Evolutionary conservation across 2,113 vertebrate genomes (phyloP), one percentile per base, ranked within the genome.

Genomic region (Hippocampus abdominalis): DNA sequence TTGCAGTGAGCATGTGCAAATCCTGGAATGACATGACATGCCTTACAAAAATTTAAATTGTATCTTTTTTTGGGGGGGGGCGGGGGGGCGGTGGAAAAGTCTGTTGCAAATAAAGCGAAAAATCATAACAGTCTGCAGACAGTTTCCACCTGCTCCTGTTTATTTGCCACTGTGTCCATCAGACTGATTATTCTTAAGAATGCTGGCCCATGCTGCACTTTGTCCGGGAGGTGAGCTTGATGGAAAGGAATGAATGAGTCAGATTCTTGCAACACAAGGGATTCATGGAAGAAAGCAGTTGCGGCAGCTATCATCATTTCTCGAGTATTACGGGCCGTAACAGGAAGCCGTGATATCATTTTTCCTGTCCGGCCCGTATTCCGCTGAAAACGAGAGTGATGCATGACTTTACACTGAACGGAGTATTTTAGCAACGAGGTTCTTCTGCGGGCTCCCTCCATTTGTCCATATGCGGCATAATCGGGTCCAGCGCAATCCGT

Each of bases 401-500:
- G 8, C 12, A 11, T 42, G 0, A 0, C 66, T 48, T 61, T 29
- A 62, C 23, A 54, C 25, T 46, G 10, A 60, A 29, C 4, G 44
- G 21, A 40, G 39, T n/a, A n/a, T 48, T 21, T 64, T 15, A 27
- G 72, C 3, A 64, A 29, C 10, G 32, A n/a, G 13, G 25, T 42
- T 44, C 21, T 44, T 23, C 6, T 4, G 62, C 4, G 42, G 12
- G 3, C n/a, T 23, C 27, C 3, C 23, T 51, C 20, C 8, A 20
- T 36, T n/a, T 68, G 60, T 56, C 59, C 25, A 8, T 2, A 60
- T 63, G 53, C 57, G 27, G 36, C 54, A 64, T 36, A 32, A 32
- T 5, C 67, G 49, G 42, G 73, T 64, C 51, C 60, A 73, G 60
- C 29, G 25, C 42, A 81, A 65, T 72, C 66, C 63, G 65, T 79